Conservation (phyloP, 64 coral and sea anemone species). For the Orbicella faveolata region DNA sequence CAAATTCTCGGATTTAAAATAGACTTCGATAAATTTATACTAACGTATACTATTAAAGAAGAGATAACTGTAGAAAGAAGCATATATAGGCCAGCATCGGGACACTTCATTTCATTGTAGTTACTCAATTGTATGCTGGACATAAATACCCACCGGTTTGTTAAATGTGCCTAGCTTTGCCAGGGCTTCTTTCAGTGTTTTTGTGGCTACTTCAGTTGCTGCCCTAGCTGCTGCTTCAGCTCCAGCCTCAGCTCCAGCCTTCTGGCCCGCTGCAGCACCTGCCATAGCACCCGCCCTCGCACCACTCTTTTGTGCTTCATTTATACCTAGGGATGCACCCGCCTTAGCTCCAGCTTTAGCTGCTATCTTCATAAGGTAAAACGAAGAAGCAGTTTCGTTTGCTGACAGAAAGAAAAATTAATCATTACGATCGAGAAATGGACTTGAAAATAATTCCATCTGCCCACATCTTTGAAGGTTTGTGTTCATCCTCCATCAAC, state of each 20-base stretch:
- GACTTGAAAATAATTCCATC: neutral
- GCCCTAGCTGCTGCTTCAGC: constrained; percentile 48
- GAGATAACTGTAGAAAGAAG: no score
- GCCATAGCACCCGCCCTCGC: constrained; percentile 49
- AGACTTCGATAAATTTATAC: no score
- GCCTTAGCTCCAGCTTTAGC: constrained; percentile 63
- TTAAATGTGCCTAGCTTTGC: neutral
- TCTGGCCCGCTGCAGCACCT: constrained; percentile 40
- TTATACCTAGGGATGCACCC: constrained; percentile 39
- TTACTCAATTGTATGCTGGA: no score
- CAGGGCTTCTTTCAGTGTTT: constrained; percentile 43
- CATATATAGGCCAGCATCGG: no score
- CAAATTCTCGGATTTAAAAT: no score
- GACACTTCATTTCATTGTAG: no score
- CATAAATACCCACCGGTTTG: constrained; percentile 3
- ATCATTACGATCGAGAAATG: neutral
- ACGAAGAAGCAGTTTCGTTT: neutral
- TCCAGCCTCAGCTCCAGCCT: constrained; percentile 50
- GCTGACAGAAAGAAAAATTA: neutral
- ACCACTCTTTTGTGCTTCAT: constrained; percentile 49
- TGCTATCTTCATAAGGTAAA: constrained; percentile 36
- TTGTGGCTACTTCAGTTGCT: constrained; percentile 50
- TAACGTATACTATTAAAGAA: no score
- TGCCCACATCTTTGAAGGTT: neutral
- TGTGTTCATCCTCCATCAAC: no score